Evolutionary conservation across 2,888 invertebrate species (phyloP).

Genomic region (Tetranychus truncatus): DNA sequence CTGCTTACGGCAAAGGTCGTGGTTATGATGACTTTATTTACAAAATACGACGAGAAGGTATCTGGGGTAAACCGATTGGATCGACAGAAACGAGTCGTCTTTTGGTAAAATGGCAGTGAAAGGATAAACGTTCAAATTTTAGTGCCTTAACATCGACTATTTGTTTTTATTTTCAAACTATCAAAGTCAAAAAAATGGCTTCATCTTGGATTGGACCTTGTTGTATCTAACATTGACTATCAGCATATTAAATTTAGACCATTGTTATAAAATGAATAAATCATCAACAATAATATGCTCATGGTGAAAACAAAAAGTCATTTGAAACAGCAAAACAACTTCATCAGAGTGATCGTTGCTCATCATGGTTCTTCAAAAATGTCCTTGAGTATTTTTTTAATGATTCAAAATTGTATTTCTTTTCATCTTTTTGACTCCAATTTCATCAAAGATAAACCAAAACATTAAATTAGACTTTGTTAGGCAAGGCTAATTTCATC

Average conservation of each 20-base stretch:
- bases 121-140: neutral
- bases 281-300: neutral
- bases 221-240: neutral
- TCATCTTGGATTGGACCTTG: neutral
- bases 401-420: too few relatives aligned
- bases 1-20: neutral
- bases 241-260: neutral
- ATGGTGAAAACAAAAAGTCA: neutral
- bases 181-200: neutral
- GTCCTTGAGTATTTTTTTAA: neutral
- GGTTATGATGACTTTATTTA: neutral
- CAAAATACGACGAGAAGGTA: neutral
- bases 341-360: neutral
- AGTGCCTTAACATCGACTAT: neutral
- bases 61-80: conserved; percentile 2
- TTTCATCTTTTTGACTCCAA: too few relatives aligned
- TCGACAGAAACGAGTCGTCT: neutral
- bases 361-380: neutral
- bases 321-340: neutral
- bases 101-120: neutral
- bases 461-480: too few relatives aligned
- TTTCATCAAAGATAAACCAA: too few relatives aligned
- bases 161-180: neutral
- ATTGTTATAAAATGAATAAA: neutral
- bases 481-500: too few relatives aligned